Percentiles rank a stretch among this genome's conserved stretches.
These are phyloP conservation scores for Gouania willdenowi DNA, from an alignment of 2,797 vertebrate species.

Conservation along the genomic window DNA sequence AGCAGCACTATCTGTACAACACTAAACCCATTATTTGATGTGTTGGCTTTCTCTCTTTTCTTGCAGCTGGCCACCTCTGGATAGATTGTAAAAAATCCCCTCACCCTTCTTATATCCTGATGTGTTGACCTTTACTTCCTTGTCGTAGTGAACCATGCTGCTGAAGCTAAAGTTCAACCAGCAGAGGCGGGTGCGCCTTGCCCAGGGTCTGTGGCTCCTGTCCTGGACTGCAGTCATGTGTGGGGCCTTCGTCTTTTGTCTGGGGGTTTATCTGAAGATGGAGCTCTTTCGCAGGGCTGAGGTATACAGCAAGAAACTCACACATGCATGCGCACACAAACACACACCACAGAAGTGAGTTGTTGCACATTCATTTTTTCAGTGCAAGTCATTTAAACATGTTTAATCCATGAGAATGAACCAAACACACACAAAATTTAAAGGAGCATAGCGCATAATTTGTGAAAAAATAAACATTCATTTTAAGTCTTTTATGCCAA, in stretches of 20 bases:
- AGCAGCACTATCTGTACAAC: background rate
- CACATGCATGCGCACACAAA: background rate
- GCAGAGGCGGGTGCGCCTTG: constrained; percentile 90
- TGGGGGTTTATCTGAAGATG: constrained; percentile 92
- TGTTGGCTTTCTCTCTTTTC: constrained; percentile 5
- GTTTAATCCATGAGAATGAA: too few species aligned
- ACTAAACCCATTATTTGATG: background rate
- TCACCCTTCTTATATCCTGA: too few species aligned
- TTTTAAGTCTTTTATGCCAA: too few species aligned
- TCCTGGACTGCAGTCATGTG: constrained; percentile 91
- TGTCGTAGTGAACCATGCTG: constrained; percentile 74
- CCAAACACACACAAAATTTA: too few species aligned
- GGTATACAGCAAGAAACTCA: constrained; percentile 57
- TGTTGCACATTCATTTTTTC: too few species aligned
- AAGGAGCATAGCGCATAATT: too few species aligned
- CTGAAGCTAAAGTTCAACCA: constrained; percentile 89
- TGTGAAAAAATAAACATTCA: too few species aligned
- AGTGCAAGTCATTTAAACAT: too few species aligned
- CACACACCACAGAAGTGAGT: background rate
- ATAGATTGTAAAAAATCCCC: constrained; percentile 17
- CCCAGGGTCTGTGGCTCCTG: constrained; percentile 95
- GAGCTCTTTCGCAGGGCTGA: constrained; percentile 90
- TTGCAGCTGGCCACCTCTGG: constrained; percentile 28
- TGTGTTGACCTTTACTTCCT: background rate
- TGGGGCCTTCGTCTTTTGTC: constrained; percentile 84